Conservation (phyloP, 2,113 vertebrate genomes). For the Pimephales promelas region DNA sequence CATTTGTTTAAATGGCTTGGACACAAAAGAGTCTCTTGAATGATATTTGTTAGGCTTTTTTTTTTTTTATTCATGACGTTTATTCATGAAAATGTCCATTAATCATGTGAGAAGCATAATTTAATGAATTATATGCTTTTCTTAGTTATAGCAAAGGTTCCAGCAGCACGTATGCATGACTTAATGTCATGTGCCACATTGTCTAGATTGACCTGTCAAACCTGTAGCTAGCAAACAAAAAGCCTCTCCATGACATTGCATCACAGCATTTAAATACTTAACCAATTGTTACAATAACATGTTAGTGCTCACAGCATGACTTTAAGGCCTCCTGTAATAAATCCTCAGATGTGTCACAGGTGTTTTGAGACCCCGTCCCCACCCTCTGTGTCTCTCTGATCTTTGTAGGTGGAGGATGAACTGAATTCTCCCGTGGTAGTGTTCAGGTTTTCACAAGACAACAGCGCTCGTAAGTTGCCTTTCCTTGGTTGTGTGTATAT, state of each 20-base stretch:
- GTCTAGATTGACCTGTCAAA: constrained; percentile 41
- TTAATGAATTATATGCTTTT: not conserved
- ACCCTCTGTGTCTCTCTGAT: constrained; percentile 53
- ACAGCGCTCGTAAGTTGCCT: constrained; percentile 76
- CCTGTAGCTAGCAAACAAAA: constrained; percentile 30
- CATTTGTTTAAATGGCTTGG: not conserved
- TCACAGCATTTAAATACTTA: constrained; percentile 34
- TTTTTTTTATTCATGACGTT: not conserved
- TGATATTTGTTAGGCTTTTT: not conserved
- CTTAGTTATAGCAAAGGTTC: constrained; percentile 5
- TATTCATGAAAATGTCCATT: not conserved
- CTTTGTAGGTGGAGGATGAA: constrained; percentile 90
- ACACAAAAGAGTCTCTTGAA: not conserved
- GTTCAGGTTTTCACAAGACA: constrained; percentile 84
- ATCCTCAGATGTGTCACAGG: constrained; percentile 38
- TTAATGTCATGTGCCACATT: constrained; percentile 33
- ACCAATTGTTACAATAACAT: constrained; percentile 41
- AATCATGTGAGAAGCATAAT: not conserved
- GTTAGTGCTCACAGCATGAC: constrained; percentile 52
- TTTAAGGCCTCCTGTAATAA: constrained; percentile 24
- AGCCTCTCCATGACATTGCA: constrained; percentile 54
- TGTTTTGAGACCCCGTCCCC: constrained; percentile 35
- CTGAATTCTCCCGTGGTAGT: constrained; percentile 90
- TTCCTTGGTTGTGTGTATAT: not conserved
- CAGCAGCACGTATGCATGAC: constrained; percentile 40